Base-by-base conservation (phyloP, 2,888 invertebrate genomes). In the Meta bourneti region DNA sequence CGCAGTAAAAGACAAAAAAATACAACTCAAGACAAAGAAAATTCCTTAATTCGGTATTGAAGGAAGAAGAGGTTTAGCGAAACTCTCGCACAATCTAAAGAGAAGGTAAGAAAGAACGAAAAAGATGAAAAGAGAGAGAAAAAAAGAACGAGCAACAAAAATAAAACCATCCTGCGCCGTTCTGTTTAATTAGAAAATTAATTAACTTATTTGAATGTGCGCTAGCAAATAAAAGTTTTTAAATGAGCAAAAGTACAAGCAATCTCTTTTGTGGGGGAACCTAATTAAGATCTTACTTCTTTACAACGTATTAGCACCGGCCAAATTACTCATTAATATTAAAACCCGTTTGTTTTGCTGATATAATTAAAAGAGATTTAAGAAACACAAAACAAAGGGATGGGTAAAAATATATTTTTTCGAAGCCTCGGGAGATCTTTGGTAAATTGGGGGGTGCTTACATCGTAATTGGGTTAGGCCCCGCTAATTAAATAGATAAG, bases 181-280 rank as follows among this genome's bases (percentile, higher is more conserved):
- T 92, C 92, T 92, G 92, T 92, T 92, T 92, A 92, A 92, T 92
- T 92, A 92, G 92, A 92, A 92, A 92, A 92, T 92, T 92, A 92
- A 92, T 92, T 92, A 92, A 92, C 92, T 92, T 92, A 92, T 92
- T 92, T 89, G 92, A 92, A 92, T 92, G 91, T 92, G 91, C 91
- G 71, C 87, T 83, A 80, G 83, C 91, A 89, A 92, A 92, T 92
- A 92, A 92, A 92, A 92, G 92, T 92, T 92, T 91, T 91, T 89
- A 92, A 92, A 92, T 92, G 92, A 92, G 92, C 92, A 92, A 92
- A 92, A 92, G 92, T 92, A 92, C 92, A 92, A 85, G 92, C 92
- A 89, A 92, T 92, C 92, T 89, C 92, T 89, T 91, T 92, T 92
- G 92, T 85, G 85, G 89, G 52, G 70, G 61, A 72, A 86, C 77